These are phyloP conservation scores for Crotalus horridus DNA, from an alignment of 2,113 vertebrate species.

Conservation along the genomic window DNA sequence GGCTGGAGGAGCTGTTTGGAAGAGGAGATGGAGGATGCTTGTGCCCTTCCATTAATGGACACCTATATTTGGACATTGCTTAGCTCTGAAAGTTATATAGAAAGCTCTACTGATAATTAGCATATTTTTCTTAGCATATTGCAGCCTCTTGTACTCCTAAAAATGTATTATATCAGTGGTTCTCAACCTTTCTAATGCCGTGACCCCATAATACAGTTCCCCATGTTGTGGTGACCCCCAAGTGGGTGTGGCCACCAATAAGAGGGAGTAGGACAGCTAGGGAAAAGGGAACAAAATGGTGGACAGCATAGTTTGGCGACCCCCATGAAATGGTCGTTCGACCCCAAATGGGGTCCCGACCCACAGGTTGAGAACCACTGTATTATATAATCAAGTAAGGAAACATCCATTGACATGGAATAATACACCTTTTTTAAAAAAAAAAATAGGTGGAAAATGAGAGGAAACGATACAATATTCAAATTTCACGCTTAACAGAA, in stretches of 20 bases:
- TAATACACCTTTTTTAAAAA: slow-evolving; percentile 3
- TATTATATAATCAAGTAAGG: background rate
- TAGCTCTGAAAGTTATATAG: background rate
- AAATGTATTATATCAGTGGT: background rate
- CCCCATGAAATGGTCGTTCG: too few relatives aligned
- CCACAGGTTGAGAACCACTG: too few relatives aligned
- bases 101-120: background rate
- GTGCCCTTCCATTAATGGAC: background rate
- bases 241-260: too few relatives aligned
- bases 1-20: background rate
- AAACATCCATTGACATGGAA: background rate
- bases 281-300: too few relatives aligned
- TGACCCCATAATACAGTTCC: too few relatives aligned
- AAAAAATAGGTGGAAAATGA: slow-evolving; percentile 77
- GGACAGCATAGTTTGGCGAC: too few relatives aligned
- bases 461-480: slow-evolving; percentile 80
- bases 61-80: background rate
- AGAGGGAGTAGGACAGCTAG: too few relatives aligned
- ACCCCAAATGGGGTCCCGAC: too few relatives aligned
- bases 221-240: too few relatives aligned
- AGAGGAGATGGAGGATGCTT: background rate
- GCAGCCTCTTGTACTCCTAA: background rate
- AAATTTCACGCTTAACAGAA: slow-evolving; percentile 83
- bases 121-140: background rate
- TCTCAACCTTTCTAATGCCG: too few relatives aligned